Percentiles rank a stretch among this genome's conserved stretches.
Evolutionary conservation across 2,888 invertebrate species (phyloP).

Genomic region (Drosophila rubida): DNA sequence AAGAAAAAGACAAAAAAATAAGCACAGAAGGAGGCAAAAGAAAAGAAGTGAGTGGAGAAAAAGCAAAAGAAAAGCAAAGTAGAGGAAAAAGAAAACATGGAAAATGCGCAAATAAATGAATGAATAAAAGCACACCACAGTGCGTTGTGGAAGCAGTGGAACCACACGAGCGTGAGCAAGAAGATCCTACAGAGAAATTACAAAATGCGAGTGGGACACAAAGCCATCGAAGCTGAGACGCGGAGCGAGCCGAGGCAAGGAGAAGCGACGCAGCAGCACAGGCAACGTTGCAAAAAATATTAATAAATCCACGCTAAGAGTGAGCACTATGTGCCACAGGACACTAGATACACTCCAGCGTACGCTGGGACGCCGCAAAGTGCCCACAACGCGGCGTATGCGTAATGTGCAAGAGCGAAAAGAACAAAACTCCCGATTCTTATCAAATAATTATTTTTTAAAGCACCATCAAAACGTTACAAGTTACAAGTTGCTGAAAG

Average conservation of each 20-base stretch:
- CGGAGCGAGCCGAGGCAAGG: no score
- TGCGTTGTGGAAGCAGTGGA: not conserved
- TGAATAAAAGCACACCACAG: constrained; percentile 72
- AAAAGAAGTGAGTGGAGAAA: constrained; percentile 41
- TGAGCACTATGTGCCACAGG: constrained; percentile 47
- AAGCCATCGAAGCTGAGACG: constrained; percentile 15
- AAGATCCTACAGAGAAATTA: constrained; percentile 54
- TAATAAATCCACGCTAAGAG: constrained; percentile 71
- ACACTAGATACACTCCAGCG: constrained; percentile 37
- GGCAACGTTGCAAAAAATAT: constrained; percentile 56
- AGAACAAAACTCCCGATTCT: constrained; percentile 16
- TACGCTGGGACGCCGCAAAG: not conserved
- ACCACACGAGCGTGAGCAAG: constrained; percentile 22
- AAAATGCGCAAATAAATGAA: constrained; percentile 82
- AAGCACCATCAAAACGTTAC: not conserved
- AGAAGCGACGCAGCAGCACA: constrained; percentile 13
- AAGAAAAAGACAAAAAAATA: constrained; percentile 23
- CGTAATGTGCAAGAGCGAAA: constrained; percentile 56
- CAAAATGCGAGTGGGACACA: constrained; percentile 37
- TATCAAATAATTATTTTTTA: constrained; percentile 34
- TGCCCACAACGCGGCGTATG: constrained; percentile 62
- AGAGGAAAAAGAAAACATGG: constrained; percentile 54
- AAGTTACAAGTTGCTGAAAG: not conserved
- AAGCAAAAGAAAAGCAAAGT: constrained; percentile 30
- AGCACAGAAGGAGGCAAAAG: constrained; percentile 27